Evolutionary conservation across 2,113 vertebrate species (phyloP).

Genomic region (Beaufortia kweichowensis): DNA sequence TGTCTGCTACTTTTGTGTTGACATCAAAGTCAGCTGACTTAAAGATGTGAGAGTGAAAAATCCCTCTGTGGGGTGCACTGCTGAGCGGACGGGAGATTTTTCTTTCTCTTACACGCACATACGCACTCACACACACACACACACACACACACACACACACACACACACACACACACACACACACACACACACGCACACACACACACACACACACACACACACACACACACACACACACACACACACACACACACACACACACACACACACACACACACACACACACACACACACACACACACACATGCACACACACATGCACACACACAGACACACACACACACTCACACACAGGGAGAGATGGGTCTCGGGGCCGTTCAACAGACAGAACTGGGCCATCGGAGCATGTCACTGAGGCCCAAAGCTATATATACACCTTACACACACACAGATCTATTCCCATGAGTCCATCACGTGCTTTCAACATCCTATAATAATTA

Average conservation of each 20-base stretch:
- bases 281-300: slow-evolving; percentile 3
- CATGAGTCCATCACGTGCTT: no score
- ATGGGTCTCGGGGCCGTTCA: not conserved
- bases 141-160: not conserved
- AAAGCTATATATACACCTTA: slow-evolving; percentile 28
- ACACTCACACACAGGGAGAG: not conserved
- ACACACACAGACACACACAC: not conserved
- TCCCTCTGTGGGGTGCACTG: not conserved
- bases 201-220: slow-evolving; percentile 1
- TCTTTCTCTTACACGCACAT: not conserved
- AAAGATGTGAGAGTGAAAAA: not conserved
- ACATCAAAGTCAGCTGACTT: not conserved
- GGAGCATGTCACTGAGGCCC: slow-evolving; percentile 18
- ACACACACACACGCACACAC: not conserved
- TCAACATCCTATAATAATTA: not conserved
- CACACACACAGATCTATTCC: not conserved
- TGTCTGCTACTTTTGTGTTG: not conserved
- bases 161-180: slow-evolving; percentile 1
- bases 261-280: no score
- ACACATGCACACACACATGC: no score
- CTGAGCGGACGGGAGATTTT: not conserved
- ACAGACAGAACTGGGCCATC: slow-evolving; percentile 39
- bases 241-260: slow-evolving; percentile 3
- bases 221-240: no score
- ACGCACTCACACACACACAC: slow-evolving; percentile 2